Conservation (phyloP, 2,888 invertebrate species). For the Lymantria monacha region DNA sequence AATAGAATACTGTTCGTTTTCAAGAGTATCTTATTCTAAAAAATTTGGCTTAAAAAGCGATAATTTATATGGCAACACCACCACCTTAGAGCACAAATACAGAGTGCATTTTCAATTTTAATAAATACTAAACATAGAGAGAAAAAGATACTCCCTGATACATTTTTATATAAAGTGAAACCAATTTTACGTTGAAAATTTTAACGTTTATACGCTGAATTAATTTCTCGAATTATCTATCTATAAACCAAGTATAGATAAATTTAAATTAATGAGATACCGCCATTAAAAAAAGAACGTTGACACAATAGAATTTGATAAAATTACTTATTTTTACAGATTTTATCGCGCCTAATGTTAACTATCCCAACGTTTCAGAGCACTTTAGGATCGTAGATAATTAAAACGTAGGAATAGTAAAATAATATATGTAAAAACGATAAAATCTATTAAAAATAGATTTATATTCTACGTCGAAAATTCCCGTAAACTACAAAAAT, state of each 20-base stretch:
- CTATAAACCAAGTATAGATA: too few species aligned
- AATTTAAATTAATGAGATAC: too few species aligned
- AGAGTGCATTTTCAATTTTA: neutral
- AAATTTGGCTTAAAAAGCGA: constrained; percentile 12
- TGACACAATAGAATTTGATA: constrained; percentile 8
- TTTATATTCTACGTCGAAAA: constrained; percentile 1
- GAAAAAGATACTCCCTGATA: constrained; percentile 68
- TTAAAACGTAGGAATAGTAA: too few species aligned
- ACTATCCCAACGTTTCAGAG: too few species aligned
- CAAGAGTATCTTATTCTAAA: constrained; percentile 58
- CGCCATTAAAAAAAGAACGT: too few species aligned
- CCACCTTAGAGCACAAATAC: constrained; percentile 20
- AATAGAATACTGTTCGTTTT: constrained; percentile 36
- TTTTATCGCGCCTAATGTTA: too few species aligned
- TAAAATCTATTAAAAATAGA: neutral
- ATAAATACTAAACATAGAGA: constrained; percentile 1
- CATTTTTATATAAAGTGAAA: constrained; percentile 35
- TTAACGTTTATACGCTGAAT: too few species aligned
- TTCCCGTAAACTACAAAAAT: neutral
- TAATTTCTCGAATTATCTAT: too few species aligned
- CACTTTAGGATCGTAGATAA: too few species aligned
- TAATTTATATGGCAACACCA: constrained; percentile 35
- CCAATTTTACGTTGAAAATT: constrained; percentile 35
- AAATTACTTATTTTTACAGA: too few species aligned
- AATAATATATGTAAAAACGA: too few species aligned